Evolutionary conservation across 2,888 invertebrate genomes (phyloP).

Genomic region (Troglohyphantes excavatus): DNA sequence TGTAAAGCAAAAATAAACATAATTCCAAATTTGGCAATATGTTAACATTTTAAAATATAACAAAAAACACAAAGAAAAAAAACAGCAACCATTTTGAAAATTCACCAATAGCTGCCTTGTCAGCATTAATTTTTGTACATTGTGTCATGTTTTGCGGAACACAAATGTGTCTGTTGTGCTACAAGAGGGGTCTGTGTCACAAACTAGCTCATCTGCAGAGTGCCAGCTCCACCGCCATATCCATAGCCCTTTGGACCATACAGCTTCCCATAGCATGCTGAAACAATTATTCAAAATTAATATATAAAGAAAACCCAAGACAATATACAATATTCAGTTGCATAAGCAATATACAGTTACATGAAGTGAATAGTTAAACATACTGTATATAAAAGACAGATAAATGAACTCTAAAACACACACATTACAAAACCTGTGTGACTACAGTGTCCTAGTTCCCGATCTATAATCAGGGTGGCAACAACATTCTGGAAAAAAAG

Average conservation of each 20-base stretch:
- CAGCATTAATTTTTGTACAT: slow-evolving; percentile 46
- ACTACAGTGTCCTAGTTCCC: too few relatives aligned
- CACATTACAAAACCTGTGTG: too few relatives aligned
- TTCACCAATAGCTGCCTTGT: slow-evolving; percentile 2
- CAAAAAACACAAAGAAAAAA: neutral
- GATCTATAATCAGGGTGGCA: too few relatives aligned
- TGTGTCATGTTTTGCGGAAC: neutral
- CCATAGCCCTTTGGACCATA: slow-evolving; percentile 84
- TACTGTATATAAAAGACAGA: too few relatives aligned
- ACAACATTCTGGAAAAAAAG: too few relatives aligned
- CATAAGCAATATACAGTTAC: too few relatives aligned
- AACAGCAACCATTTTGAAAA: slow-evolving; percentile 31
- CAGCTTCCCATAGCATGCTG: slow-evolving; percentile 83
- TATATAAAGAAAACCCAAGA: too few relatives aligned
- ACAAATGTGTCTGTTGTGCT: neutral
- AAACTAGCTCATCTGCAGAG: slow-evolving; percentile 79
- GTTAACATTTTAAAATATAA: slow-evolving; percentile 11
- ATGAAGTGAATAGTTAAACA: too few relatives aligned
- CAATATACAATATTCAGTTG: too few relatives aligned
- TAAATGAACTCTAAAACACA: too few relatives aligned
- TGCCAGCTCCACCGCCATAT: slow-evolving; percentile 83
- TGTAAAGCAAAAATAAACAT: neutral
- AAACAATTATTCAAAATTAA: too few relatives aligned
- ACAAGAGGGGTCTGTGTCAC: neutral
- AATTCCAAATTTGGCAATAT: neutral